Conservation (phyloP, 2,888 invertebrate species). For the Cantharis rustica region DNA sequence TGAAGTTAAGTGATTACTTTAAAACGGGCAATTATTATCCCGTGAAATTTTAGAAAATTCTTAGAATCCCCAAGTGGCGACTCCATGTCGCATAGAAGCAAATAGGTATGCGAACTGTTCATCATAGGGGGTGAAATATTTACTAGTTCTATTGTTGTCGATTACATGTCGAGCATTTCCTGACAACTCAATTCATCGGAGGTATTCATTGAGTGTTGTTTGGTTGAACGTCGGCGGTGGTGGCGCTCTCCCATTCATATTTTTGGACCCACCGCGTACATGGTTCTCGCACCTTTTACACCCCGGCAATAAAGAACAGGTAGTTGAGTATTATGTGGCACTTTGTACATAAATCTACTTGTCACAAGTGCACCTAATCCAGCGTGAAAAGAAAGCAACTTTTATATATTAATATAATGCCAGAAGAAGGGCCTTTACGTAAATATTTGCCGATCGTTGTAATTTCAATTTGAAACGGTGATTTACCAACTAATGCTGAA, state of each 20-base stretch:
- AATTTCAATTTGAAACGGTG: slow-evolving; percentile 48
- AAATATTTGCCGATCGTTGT: slow-evolving; percentile 55
- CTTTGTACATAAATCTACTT: slow-evolving; percentile 54
- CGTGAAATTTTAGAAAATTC: slow-evolving; percentile 25
- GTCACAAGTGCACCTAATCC: slow-evolving; percentile 53
- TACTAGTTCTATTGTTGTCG: slow-evolving; percentile 49
- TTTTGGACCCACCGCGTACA: slow-evolving; percentile 61
- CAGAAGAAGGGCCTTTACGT: slow-evolving; percentile 47
- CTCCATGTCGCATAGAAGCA: slow-evolving; percentile 16
- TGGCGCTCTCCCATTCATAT: slow-evolving; percentile 63
- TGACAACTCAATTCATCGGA: slow-evolving; percentile 51
- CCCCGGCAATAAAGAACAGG: slow-evolving; percentile 37
- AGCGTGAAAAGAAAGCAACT: slow-evolving; percentile 43
- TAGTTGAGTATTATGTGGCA: slow-evolving; percentile 42
- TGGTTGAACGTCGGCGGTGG: slow-evolving; percentile 52
- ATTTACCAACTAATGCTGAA: slow-evolving; percentile 51
- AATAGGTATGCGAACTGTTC: slow-evolving; percentile 11
- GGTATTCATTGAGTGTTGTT: slow-evolving; percentile 44
- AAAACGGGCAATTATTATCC: slow-evolving; percentile 19
- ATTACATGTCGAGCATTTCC: slow-evolving; percentile 48
- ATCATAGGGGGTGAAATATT: slow-evolving; percentile 46
- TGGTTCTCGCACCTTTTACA: slow-evolving; percentile 53
- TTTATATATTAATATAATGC: slow-evolving; percentile 17
- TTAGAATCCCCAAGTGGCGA: slow-evolving; percentile 25
- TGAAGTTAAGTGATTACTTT: slow-evolving; percentile 13